Evolutionary conservation across 2,797 vertebrate genomes (phyloP), one percentile per base, ranked within the genome.

Genomic region (Artibeus lituratus): DNA sequence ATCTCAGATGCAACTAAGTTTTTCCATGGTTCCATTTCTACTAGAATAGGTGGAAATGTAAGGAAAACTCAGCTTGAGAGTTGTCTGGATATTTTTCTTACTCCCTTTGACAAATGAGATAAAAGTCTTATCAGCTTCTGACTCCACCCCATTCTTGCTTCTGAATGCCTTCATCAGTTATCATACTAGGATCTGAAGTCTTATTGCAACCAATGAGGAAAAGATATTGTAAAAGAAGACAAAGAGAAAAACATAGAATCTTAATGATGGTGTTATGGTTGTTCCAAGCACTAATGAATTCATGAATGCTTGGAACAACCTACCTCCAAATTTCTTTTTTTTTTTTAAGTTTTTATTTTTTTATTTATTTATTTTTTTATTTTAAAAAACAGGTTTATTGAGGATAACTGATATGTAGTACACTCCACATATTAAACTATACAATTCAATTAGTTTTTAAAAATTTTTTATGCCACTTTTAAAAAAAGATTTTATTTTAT

Each of bases 271-370:
- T 76, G 6, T 84, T 81, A 65, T 90, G 8, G 57, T n/a, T n/a
- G n/a, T n/a, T n/a, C n/a, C n/a, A n/a, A n/a, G n/a, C n/a, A n/a
- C n/a, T n/a, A n/a, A n/a, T n/a, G 26, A 19, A 49, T 91, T 42
- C 19, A 47, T 19, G 57, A 87, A 74, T 24, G 8, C 44, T 85
- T 87, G 44, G 14, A 39, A 88, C 3, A 74, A 10, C 35, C 11
- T 91, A 77, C 22, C 7, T 51, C 1, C n/a, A 67, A 29, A 74
- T 81, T 94, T 42, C 9, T 80, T 96, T 87, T 67, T 24, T 94
- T 42, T 7, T 80, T 96, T 87, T 67, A n/a, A n/a, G n/a, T n/a
- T n/a, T n/a, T n/a, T n/a, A n/a, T n/a, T n/a, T n/a, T n/a, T n/a
- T n/a, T n/a, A n/a, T n/a, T n/a, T n/a, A n/a, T n/a, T n/a, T n/a